Evolutionary conservation across 64 coral and sea anemone genomes (phyloP).

Genomic region (Stichodactyla helianthus): DNA sequence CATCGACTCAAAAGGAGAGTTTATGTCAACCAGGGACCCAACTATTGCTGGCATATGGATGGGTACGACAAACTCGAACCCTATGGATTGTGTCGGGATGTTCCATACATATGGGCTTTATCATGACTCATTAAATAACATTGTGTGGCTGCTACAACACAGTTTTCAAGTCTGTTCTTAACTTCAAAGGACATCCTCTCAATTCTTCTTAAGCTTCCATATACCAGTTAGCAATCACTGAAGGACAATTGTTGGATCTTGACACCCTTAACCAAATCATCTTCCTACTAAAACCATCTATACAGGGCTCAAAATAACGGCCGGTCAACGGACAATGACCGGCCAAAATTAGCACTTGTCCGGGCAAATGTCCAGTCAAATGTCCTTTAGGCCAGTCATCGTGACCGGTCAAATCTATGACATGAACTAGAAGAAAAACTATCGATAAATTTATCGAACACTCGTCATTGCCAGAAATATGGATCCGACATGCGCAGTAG

Average conservation of each 20-base stretch:
- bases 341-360: no score
- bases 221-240: slow-evolving; percentile 34
- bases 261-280: slow-evolving; percentile 25
- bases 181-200: slow-evolving; percentile 23
- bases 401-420: no score
- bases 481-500: no score
- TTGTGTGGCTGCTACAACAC: slow-evolving; percentile 18
- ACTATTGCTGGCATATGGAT: slow-evolving; percentile 27
- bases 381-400: no score
- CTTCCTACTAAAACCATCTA: no score
- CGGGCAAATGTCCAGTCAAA: no score
- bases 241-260: slow-evolving; percentile 28
- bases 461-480: no score
- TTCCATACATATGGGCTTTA: slow-evolving; percentile 28
- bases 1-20: background rate
- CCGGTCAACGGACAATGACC: no score
- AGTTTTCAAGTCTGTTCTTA: slow-evolving; percentile 45
- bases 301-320: no score
- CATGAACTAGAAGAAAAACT: no score
- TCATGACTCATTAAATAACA: slow-evolving; percentile 4
- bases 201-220: background rate
- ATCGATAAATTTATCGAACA: no score
- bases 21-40: slow-evolving; percentile 3
- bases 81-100: slow-evolving; percentile 36
- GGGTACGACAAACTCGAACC: slow-evolving; percentile 21